A percentile compares a stretch with the other conserved stretches of the same genome.
Evolutionary conservation across 2,113 vertebrate species (phyloP).

Genomic region (Lucifuga dentata): DNA sequence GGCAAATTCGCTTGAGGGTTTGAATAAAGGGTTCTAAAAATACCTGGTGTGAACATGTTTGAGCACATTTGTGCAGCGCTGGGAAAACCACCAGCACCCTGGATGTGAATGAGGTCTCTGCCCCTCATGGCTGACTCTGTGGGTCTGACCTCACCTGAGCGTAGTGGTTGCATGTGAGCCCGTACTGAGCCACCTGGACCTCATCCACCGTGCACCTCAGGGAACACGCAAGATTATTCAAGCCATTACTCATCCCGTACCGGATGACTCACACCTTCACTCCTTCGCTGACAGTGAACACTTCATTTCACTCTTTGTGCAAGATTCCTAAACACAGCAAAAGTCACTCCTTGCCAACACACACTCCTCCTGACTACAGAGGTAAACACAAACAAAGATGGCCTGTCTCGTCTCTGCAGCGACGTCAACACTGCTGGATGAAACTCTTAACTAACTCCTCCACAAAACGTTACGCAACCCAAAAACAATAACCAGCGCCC

Average conservation of each 20-base stretch:
- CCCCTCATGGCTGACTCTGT: conserved; percentile 4
- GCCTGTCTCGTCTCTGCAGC: not conserved
- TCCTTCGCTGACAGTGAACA: not conserved
- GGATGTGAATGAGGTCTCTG: not conserved
- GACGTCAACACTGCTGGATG: not conserved
- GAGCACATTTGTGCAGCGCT: not conserved
- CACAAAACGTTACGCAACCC: conserved; percentile 40
- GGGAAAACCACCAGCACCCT: not conserved
- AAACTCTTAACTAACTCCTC: conserved; percentile 7
- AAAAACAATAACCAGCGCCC: conserved; percentile 5
- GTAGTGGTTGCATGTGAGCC: conserved; percentile 24
- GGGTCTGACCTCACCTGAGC: conserved; percentile 22
- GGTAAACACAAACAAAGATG: conserved; percentile 24
- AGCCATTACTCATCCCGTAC: conserved; percentile 42
- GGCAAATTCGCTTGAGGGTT: not conserved
- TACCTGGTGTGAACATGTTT: not conserved
- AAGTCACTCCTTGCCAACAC: conserved; percentile 8
- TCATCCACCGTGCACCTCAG: conserved; percentile 31
- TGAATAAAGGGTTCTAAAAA: not conserved
- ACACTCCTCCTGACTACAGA: conserved; percentile 38
- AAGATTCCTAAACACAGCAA: conserved; percentile 11
- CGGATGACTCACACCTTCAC: conserved; percentile 59
- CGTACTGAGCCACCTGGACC: conserved; percentile 42
- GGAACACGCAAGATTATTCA: conserved; percentile 2
- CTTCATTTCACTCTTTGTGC: conserved; percentile 11